Evolutionary conservation across 2,113 vertebrate species (phyloP), one percentile per base, ranked within the genome.

Genomic region (Tauraco erythrolophus): DNA sequence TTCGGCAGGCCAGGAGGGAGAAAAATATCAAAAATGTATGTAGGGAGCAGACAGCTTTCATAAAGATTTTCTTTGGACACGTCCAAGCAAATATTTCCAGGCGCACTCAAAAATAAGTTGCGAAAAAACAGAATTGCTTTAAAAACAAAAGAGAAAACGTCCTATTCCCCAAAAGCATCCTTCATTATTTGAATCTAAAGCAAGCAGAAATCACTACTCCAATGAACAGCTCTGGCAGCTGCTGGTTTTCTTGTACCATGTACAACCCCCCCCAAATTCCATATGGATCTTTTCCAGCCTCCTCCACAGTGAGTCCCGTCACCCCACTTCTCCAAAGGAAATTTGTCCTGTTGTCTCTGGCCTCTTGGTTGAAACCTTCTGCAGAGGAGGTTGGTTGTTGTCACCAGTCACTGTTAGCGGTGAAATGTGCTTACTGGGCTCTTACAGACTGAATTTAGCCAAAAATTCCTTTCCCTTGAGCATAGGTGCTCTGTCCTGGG

Each of bases 41-140:
- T 95, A 54, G 77, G 84, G 84, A 92, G 69, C 77, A 94, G 78
- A 84, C 22, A 21, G 12, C 71, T 91, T 77, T 80, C 35, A 35
- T 84, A 64, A 68, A 76, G 68, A 21, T 76, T 68, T 87, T 43
- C 41, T 43, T 43, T 43, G 14, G 14, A 43, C 41, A 43, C 41
- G 41, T 43, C 46, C 51, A 79, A 83, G 66, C 28, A 82, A 88
- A 45, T 65, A 62, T 87, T 93, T 84, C 81, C 69, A 88, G 64
- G 51, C 57, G 57, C 30, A 31, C 19, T 39, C 37, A 57, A 53
- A 91, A 91, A 85, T 46, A 61, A 94, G 5, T 16, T 56, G 19
- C 71, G 51, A 33, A 70, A 70, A 94, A 84, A 61, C 25, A 72
- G 57, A 87, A 64, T 19, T 50, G n/a, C n/a, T 71, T 68, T 45